Base-by-base conservation (phyloP, 2,797 vertebrate species). In the Sebastes iracundus region DNA sequence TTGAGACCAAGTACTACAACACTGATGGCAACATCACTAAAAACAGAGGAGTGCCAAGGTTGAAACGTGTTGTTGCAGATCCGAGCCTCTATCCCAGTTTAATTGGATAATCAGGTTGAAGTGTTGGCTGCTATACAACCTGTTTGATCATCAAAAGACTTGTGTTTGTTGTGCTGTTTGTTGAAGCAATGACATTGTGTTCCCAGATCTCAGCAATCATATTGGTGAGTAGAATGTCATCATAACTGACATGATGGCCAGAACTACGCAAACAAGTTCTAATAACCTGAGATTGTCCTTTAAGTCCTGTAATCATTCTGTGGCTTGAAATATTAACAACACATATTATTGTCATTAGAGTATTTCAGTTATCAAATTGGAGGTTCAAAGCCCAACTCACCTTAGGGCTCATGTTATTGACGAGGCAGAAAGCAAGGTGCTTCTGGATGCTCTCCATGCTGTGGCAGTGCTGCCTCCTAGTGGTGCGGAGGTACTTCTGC, bases 381-480 rank as follows among this genome's bases (percentile, higher is more conserved):
- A 20, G 14, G 20, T 49, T 33, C 5, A 35, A 52, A 58, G 11
- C 5, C 9, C 10, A 23, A n/a, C 84, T 82, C 85, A 99, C 99
- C 97, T 99, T 99, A 20, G 98, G 97, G 67, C 97, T 98, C 98
- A 99, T 98, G 96, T 97, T 97, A 88, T 99, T 96, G 78, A 97
- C 91, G 77, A 99, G 96, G 91, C 98, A 99, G 95, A 98, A 98
- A 27, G 97, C 96, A 68, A 99, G 94, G 85, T 99, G 99, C 81
- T 97, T 97, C 93, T 99, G 96, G 90, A 99, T 99, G 92, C 97
- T 98, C 93, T 99, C 99, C 98, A 99, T 99, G 95, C 97, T 99
- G 94, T 99, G 98, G 92, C 97, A 98, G 92, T 99, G 97, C 75
- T 99, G 97, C 95, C 99, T 97, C 74, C 97, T 96, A 0, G 98